Conservation (phyloP, 2,797 vertebrate species). For the Chrosomus eos region DNA sequence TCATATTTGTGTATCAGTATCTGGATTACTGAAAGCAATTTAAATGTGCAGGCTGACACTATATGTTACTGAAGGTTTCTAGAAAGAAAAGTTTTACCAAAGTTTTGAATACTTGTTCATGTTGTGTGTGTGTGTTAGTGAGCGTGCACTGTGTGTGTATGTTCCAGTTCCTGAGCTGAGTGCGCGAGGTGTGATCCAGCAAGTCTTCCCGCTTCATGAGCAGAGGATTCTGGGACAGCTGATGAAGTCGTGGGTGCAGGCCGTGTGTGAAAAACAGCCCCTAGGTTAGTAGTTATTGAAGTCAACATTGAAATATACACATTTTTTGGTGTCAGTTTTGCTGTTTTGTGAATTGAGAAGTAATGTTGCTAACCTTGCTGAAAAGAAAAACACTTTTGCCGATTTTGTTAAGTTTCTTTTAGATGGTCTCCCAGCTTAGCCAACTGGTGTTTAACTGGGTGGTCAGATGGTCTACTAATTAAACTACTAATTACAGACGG, state of each 20-base stretch:
- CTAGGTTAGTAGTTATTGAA: slow-evolving; percentile 78
- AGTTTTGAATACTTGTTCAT: slow-evolving; percentile 36
- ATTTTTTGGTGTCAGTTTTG: not conserved
- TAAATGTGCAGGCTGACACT: not conserved
- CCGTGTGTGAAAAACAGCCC: slow-evolving; percentile 93
- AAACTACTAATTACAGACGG: too few species aligned
- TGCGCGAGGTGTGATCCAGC: slow-evolving; percentile 92
- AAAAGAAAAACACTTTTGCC: not conserved
- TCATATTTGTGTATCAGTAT: not conserved
- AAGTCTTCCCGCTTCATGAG: slow-evolving; percentile 94
- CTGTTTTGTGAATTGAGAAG: not conserved
- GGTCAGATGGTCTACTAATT: not conserved
- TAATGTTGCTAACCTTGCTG: not conserved
- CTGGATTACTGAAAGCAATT: slow-evolving; percentile 2
- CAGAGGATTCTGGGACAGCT: slow-evolving; percentile 93
- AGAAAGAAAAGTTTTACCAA: not conserved
- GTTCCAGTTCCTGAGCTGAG: slow-evolving; percentile 89
- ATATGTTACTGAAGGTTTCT: slow-evolving; percentile 17
- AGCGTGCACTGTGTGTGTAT: slow-evolving; percentile 38
- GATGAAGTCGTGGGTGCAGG: slow-evolving; percentile 98
- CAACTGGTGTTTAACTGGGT: not conserved
- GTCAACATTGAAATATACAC: not conserved
- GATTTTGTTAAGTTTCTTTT: not conserved
- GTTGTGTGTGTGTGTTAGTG: slow-evolving; percentile 41
- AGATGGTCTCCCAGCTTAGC: not conserved